These are phyloP conservation scores for Ormyrus labotus DNA, from an alignment of 2,888 invertebrate species.

Conservation along the genomic window DNA sequence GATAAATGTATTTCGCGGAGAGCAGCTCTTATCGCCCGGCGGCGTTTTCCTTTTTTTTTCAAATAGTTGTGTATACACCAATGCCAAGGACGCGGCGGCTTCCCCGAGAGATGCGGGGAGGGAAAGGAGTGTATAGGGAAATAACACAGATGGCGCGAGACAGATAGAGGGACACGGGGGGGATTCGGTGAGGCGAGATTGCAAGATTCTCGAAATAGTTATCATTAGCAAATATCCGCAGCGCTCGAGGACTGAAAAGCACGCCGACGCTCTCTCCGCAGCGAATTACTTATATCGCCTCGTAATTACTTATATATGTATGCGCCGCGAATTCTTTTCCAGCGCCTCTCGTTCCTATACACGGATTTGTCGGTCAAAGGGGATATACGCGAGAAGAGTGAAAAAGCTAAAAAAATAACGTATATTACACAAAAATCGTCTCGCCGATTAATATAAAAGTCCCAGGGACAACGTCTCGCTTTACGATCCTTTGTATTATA, in stretches of 20 bases:
- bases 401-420: not conserved
- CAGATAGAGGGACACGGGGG: conserved; percentile 65
- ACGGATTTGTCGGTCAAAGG: not conserved
- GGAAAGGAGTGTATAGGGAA: not conserved
- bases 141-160: conserved; percentile 60
- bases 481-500: conserved; percentile 53
- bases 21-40: too few relatives aligned
- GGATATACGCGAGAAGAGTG: not conserved
- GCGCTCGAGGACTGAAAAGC: conserved; percentile 18
- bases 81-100: not conserved
- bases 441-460: conserved; percentile 30
- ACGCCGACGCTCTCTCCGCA: not conserved
- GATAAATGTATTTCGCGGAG: too few relatives aligned
- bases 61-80: too few relatives aligned
- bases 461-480: conserved; percentile 39
- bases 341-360: not conserved
- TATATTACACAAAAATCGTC: not conserved
- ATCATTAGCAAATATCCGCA: conserved; percentile 66
- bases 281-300: not conserved
- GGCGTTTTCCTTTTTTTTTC: too few relatives aligned
- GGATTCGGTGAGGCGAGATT: conserved; percentile 65
- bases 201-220: conserved; percentile 70
- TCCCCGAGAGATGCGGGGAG: too few relatives aligned
- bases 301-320: not conserved
- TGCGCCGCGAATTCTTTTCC: conserved; percentile 14